Conservation (phyloP, 2,888 invertebrate species). For the Drosophila mayaguana region DNA sequence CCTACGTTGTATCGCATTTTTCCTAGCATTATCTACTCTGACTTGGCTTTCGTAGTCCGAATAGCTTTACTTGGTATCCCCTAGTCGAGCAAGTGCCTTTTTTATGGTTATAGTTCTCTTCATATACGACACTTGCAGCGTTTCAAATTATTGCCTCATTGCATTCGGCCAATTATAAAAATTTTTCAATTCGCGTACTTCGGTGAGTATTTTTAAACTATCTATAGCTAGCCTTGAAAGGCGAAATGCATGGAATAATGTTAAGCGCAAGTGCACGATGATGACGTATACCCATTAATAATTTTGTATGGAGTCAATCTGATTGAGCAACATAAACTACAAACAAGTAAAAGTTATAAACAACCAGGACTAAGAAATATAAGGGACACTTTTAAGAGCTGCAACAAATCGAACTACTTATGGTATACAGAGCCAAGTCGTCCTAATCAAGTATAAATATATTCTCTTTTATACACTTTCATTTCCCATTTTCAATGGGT, state of each 20-base stretch:
- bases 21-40: background rate
- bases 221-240: conserved; percentile 54
- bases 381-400: too few relatives aligned
- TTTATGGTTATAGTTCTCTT: conserved; percentile 44
- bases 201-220: conserved; percentile 48
- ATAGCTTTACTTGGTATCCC: background rate
- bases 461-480: too few relatives aligned
- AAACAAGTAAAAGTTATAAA: background rate
- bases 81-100: background rate
- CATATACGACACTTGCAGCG: conserved; percentile 43
- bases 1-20: background rate
- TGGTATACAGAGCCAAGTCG: too few relatives aligned
- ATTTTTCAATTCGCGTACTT: conserved; percentile 56
- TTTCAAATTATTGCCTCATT: conserved; percentile 60
- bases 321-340: background rate
- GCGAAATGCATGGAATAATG: conserved; percentile 5
- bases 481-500: background rate
- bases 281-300: conserved; percentile 31
- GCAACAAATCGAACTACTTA: too few relatives aligned
- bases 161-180: conserved; percentile 63
- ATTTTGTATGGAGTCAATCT: background rate
- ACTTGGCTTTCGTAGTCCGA: background rate
- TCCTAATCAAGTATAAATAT: too few relatives aligned
- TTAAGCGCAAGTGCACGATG: conserved; percentile 1
- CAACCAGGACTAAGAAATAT: background rate